Evolutionary conservation across 2,797 vertebrate species (phyloP).

Genomic region (Astyanax mexicanus): DNA sequence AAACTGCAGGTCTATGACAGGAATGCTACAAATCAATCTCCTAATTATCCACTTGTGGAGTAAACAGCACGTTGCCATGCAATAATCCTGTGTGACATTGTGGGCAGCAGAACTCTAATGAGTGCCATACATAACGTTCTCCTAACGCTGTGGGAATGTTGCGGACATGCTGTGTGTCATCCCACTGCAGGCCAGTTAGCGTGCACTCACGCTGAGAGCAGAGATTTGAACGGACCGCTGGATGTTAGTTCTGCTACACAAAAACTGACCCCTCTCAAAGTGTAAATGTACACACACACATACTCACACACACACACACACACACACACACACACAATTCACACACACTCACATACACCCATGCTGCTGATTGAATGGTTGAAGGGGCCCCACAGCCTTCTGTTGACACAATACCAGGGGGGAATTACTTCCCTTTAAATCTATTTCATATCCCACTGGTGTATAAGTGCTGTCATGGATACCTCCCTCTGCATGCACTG

Average conservation of each 20-base stretch:
- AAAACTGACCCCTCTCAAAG: constrained; percentile 56
- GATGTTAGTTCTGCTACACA: constrained; percentile 62
- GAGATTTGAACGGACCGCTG: constrained; percentile 55
- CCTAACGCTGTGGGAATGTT: constrained; percentile 38
- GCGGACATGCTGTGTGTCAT: constrained; percentile 57
- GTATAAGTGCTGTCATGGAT: constrained; percentile 58
- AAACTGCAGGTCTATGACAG: constrained; percentile 35
- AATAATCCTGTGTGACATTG: constrained; percentile 57
- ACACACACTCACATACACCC: constrained; percentile 28
- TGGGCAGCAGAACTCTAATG: constrained; percentile 51
- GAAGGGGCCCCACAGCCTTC: constrained; percentile 50
- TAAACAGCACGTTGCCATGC: constrained; percentile 49
- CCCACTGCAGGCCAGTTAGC: constrained; percentile 55
- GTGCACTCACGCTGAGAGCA: constrained; percentile 53
- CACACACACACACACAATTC: constrained; percentile 29
- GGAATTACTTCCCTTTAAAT: constrained; percentile 59
- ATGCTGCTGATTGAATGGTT: constrained; percentile 54
- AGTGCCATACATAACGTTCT: constrained; percentile 43
- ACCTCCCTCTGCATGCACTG: constrained; percentile 28
- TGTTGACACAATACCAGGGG: constrained; percentile 56
- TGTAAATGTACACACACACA: constrained; percentile 41
- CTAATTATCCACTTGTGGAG: constrained; percentile 54
- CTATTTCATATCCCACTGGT: constrained; percentile 60
- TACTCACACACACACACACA: background rate
- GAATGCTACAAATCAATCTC: constrained; percentile 32